Evolutionary conservation across 2,113 vertebrate genomes (phyloP).

Genomic region (Mola mola): DNA sequence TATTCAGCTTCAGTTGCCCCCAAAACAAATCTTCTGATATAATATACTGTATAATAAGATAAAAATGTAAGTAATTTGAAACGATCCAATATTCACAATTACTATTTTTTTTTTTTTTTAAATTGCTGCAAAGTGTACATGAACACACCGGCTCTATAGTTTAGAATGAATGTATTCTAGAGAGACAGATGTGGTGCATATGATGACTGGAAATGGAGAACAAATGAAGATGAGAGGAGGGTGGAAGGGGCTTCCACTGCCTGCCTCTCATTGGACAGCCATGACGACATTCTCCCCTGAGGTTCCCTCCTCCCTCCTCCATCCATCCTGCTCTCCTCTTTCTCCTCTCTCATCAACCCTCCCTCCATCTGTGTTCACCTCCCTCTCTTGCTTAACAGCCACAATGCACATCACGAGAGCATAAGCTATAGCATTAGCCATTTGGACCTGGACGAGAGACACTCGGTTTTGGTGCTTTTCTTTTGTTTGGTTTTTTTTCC

Average conservation of each 20-base stretch:
- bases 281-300: conserved; percentile 94
- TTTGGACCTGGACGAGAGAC: conserved; percentile 33
- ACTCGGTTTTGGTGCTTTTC: conserved; percentile 3
- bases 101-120: too few species aligned
- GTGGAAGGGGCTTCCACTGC: conserved; percentile 79
- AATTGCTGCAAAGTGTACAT: too few species aligned
- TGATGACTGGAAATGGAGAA: conserved; percentile 39
- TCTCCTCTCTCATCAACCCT: conserved; percentile 79
- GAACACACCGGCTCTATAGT: background rate
- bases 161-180: conserved; percentile 28
- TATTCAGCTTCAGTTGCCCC: too few species aligned
- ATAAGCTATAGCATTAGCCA: conserved; percentile 65
- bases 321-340: conserved; percentile 80
- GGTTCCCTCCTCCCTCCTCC: conserved; percentile 74
- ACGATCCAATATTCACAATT: too few species aligned
- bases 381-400: conserved; percentile 77
- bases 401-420: conserved; percentile 82
- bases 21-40: too few species aligned
- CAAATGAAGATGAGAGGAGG: conserved; percentile 59
- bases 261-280: conserved; percentile 88
- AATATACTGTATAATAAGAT: conserved; percentile 33
- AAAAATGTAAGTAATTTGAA: too few species aligned
- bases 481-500: conserved; percentile 10
- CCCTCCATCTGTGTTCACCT: conserved; percentile 63
- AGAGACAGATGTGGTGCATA: conserved; percentile 35